phyloP scores from a whole-genome alignment of 2,113 vertebrate genomes.

The Peromyscus leucopus region DNA sequence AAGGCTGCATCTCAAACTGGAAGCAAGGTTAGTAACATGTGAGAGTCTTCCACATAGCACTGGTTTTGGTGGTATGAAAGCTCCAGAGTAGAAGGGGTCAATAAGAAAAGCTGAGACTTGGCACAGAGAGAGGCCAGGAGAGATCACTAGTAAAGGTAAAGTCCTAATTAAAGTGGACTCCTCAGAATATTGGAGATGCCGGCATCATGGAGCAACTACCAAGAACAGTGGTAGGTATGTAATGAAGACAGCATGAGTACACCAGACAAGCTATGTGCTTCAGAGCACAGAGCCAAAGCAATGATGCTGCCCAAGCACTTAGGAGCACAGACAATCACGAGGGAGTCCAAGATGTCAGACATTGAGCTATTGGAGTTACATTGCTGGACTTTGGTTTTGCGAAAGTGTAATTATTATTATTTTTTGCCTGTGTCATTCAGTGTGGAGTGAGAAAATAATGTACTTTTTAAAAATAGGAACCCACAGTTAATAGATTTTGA shows the following conservation, averaged over 20 bases:
- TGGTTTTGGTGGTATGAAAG: not conserved
- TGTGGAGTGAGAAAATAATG: not conserved
- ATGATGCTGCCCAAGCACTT: not conserved
- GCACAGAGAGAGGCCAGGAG: too few relatives aligned
- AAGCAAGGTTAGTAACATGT: not conserved
- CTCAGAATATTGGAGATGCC: not conserved
- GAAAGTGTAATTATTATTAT: not conserved
- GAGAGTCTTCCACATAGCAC: not conserved
- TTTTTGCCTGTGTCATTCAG: not conserved
- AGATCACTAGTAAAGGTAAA: not conserved
- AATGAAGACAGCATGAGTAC: not conserved
- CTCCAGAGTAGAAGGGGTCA: not conserved
- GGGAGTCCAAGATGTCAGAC: not conserved
- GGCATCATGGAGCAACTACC: not conserved
- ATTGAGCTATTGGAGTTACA: not conserved
- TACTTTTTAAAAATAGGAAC: not conserved
- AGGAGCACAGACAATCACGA: not conserved
- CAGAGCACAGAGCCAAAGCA: not conserved
- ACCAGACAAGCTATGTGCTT: not conserved
- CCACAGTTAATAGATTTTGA: not conserved
- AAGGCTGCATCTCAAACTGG: not conserved
- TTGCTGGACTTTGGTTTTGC: not conserved
- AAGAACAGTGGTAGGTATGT: not conserved
- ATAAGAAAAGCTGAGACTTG: not conserved
- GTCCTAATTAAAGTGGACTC: not conserved